Evolutionary conservation across 2,797 vertebrate genomes (phyloP).

Genomic region (Eurystomus glaucurus): DNA sequence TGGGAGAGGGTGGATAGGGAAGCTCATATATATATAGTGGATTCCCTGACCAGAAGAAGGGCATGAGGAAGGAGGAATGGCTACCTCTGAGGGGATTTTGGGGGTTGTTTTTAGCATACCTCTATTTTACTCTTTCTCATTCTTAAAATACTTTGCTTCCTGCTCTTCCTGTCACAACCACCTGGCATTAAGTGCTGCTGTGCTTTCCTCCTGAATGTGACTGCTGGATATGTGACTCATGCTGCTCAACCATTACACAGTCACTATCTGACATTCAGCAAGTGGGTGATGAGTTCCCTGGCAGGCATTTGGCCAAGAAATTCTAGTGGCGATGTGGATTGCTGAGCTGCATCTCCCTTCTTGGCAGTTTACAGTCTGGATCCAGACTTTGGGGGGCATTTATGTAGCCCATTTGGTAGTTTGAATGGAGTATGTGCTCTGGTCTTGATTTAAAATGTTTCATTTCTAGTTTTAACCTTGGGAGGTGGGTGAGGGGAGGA

Average conservation of each 20-base stretch:
- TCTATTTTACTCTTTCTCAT: not conserved
- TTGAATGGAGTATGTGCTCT: not conserved
- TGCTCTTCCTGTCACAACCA: not conserved
- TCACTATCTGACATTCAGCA: not conserved
- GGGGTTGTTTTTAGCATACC: accelerated
- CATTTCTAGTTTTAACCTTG: not conserved
- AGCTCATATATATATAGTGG: not conserved
- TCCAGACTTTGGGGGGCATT: not conserved
- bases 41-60: not conserved
- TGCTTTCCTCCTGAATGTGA: not conserved
- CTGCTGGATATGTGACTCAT: not conserved
- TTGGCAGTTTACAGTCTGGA: not conserved
- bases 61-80: not conserved
- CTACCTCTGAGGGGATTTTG: accelerated
- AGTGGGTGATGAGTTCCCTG: not conserved
- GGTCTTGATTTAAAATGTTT: not conserved
- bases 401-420: not conserved
- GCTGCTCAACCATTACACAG: not conserved
- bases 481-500: not conserved
- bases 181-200: not conserved
- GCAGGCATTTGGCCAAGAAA: not conserved
- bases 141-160: not conserved
- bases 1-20: not conserved
- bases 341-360: not conserved
- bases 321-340: not conserved